A percentile compares a stretch with the other conserved stretches of the same genome.
phyloP scores from a whole-genome alignment of 2,888 invertebrate genomes.

The Lissonota sp. region DNA sequence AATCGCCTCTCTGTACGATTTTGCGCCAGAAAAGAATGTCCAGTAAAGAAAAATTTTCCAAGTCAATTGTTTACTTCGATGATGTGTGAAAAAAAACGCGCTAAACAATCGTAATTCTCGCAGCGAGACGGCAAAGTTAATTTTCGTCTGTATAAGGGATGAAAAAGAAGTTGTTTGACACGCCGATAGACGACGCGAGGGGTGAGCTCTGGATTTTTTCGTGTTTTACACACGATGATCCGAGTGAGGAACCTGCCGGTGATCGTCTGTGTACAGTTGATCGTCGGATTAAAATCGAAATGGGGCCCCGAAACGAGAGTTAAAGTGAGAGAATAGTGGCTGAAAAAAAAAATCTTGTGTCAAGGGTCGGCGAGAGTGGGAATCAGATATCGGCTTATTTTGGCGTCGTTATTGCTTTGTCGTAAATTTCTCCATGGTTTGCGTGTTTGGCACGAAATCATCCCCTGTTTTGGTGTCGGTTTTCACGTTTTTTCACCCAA shows the following conservation, averaged over 20 bases:
- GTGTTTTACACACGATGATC: conserved; percentile 23
- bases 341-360: conserved; percentile 53
- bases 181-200: background rate
- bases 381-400: conserved; percentile 80
- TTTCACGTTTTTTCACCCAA: conserved; percentile 83
- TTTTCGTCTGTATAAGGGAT: background rate
- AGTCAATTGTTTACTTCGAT: too few relatives aligned
- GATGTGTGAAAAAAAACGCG: too few relatives aligned
- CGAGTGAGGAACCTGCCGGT: conserved; percentile 51
- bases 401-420: conserved; percentile 80
- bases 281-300: conserved; percentile 71
- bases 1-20: conserved; percentile 14
- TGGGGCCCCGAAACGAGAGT: conserved; percentile 42
- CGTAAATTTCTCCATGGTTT: conserved; percentile 78
- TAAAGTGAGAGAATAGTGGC: conserved; percentile 52
- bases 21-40: background rate
- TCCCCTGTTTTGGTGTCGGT: conserved; percentile 83
- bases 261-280: conserved; percentile 46
- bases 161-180: conserved; percentile 7
- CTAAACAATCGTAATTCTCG: too few relatives aligned
- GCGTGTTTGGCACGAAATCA: conserved; percentile 66
- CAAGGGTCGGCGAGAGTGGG: conserved; percentile 66
- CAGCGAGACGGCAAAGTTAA: too few relatives aligned
- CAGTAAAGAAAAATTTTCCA: too few relatives aligned
- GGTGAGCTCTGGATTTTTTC: conserved; percentile 7